Conservation (phyloP, 2,797 vertebrate species). For the Neostethus bicornis region DNA sequence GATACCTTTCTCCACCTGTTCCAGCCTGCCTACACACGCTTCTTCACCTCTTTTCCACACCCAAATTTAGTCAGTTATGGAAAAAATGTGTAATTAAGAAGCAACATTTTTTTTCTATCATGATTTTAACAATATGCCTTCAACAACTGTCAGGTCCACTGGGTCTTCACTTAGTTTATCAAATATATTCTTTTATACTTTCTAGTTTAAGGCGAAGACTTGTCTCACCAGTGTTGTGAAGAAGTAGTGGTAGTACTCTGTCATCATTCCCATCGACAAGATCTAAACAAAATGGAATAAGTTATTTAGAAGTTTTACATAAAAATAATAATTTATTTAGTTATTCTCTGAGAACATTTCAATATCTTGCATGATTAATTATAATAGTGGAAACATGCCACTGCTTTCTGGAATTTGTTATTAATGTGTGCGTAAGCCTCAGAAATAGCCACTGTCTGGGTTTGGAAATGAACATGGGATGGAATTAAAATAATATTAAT, state of each 20-base stretch:
- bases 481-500: constrained; percentile 59
- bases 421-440: constrained; percentile 45
- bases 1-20: no score
- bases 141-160: constrained; percentile 1
- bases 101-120: neutral
- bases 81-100: constrained; percentile 9
- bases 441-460: constrained; percentile 46
- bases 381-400: constrained; percentile 18
- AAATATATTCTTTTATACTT: neutral
- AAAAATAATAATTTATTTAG: constrained; percentile 10
- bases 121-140: neutral
- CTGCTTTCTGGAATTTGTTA: constrained; percentile 39
- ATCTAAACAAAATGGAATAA: constrained; percentile 57
- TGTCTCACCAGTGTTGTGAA: constrained; percentile 96
- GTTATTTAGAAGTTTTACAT: constrained; percentile 5
- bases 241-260: constrained; percentile 98
- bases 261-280: constrained; percentile 99
- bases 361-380: constrained; percentile 26
- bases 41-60: no score
- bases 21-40: no score
- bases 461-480: constrained; percentile 49
- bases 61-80: no score
- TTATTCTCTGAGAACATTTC: constrained; percentile 23
- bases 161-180: neutral
- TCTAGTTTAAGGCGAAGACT: neutral